Evolutionary conservation across 2,888 invertebrate species (phyloP).

Genomic region (Lasiommata megera): DNA sequence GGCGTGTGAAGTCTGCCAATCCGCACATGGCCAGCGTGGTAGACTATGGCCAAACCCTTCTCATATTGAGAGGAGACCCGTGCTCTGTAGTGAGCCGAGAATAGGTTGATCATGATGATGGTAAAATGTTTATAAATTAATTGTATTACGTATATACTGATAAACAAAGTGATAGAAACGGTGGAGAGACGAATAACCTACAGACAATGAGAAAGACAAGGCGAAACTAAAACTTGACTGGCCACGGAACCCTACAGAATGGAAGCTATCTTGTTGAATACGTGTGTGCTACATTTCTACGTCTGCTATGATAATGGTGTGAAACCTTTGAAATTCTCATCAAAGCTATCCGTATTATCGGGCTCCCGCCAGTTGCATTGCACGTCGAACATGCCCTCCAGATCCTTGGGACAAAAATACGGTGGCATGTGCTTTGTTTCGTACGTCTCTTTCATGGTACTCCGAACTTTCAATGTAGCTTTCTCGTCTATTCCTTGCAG

Average conservation of each 20-base stretch:
- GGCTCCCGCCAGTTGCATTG: conserved; percentile 46
- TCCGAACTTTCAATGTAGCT: conserved; percentile 32
- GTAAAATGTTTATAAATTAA: too few species aligned
- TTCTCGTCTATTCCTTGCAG: conserved; percentile 46
- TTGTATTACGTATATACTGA: too few species aligned
- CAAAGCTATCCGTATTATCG: conserved; percentile 55
- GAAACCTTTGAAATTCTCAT: conserved; percentile 79
- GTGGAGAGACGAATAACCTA: too few species aligned
- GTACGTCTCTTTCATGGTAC: conserved; percentile 36
- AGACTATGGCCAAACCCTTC: too few species aligned
- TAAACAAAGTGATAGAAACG: too few species aligned
- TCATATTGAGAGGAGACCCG: too few species aligned
- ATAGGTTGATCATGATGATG: too few species aligned
- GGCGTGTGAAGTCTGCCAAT: too few species aligned
- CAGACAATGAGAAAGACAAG: too few species aligned
- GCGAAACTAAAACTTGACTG: too few species aligned
- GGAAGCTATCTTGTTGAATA: not conserved
- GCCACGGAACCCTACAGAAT: not conserved
- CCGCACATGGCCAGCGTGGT: too few species aligned
- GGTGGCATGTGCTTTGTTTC: conserved; percentile 46
- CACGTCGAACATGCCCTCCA: conserved; percentile 45
- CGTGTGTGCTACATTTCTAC: conserved; percentile 55
- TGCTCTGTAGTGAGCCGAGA: too few species aligned
- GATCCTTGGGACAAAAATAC: conserved; percentile 52
- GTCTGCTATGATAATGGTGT: conserved; percentile 61